Evolutionary conservation across 2,888 invertebrate genomes (phyloP), one percentile per base, ranked within the genome.

Genomic region (Germaria angustata): DNA sequence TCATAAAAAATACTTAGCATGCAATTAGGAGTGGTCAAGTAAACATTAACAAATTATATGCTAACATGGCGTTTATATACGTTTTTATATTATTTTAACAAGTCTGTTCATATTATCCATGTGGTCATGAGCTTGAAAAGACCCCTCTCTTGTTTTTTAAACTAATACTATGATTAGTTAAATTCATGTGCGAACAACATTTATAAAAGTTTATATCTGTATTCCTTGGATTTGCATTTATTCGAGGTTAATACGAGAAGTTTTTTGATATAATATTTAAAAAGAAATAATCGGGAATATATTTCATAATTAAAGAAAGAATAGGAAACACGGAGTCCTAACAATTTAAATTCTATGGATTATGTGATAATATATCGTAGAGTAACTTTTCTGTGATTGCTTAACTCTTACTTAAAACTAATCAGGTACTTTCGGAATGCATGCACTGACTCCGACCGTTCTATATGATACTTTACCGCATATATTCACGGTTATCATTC

Each of bases 11-110:
- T 87, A 85, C 86, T 87, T 88, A 87, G 87, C 88, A 87, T 87
- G 85, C 87, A 87, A 88, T 87, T 87, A 88, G 85, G 86, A 85
- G 85, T 84, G 88, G 88, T 88, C 88, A 87, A 87, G 87, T 87
- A 87, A 88, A 88, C 88, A 88, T 86, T 86, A 86, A 85, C 86
- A 87, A 87, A 88, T 88, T 87, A 87, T 87, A 87, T 87, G 87
- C 86, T 85, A 87, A 87, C 87, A 86, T 85, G 85, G 84, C 84
- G 81, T 82, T 84, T 71, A 85, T 66, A 57, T 66, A 75, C 49
- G 46, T 78, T 71, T 75, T 81, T 57, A 57, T 80, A 72, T 81
- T 53, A 75, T 73, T 75, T 79, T 79, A 66, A 79, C 65, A 65
- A 66, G 79, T 51, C 73, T 79, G 65, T 75, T 39, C 61, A 55